Evolutionary conservation across 2,888 invertebrate species (phyloP).

Genomic region (Parthenolecanium corni): DNA sequence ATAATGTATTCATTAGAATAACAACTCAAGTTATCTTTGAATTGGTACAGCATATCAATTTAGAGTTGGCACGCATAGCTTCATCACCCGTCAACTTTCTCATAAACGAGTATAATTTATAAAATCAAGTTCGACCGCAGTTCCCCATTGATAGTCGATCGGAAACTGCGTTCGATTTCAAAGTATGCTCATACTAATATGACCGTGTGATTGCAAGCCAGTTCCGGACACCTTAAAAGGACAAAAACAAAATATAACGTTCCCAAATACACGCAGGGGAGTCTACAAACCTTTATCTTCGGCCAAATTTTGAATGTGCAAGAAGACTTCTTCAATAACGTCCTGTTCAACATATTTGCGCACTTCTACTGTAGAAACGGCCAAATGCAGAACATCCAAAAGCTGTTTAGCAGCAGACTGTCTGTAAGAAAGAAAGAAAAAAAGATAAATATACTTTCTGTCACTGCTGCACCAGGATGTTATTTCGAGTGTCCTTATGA

Average conservation of each 20-base stretch:
- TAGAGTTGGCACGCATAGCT: too few species aligned
- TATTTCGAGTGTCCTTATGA: too few species aligned
- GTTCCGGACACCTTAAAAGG: too few species aligned
- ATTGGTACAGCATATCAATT: background rate
- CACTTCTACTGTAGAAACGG: slow-evolving; percentile 17
- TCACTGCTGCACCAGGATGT: background rate
- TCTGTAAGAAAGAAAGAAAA: slow-evolving; percentile 12
- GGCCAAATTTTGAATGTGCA: slow-evolving; percentile 12
- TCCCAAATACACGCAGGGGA: background rate
- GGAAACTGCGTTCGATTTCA: too few species aligned
- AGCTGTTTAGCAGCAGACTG: slow-evolving; percentile 18
- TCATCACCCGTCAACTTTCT: too few species aligned
- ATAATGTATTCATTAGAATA: background rate
- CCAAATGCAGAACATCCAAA: slow-evolving; percentile 15
- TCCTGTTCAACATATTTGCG: slow-evolving; percentile 14
- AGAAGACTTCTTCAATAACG: slow-evolving; percentile 18
- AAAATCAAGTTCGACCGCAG: too few species aligned
- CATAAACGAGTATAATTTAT: too few species aligned
- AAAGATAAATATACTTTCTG: background rate
- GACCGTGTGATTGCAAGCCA: too few species aligned
- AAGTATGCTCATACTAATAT: too few species aligned
- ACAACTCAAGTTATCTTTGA: background rate
- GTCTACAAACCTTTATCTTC: slow-evolving; percentile 6
- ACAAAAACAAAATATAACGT: too few species aligned
- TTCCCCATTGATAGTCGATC: too few species aligned